phyloP scores from a whole-genome alignment of 2,113 vertebrate genomes.

The Anarhynchus alexandrinus region DNA sequence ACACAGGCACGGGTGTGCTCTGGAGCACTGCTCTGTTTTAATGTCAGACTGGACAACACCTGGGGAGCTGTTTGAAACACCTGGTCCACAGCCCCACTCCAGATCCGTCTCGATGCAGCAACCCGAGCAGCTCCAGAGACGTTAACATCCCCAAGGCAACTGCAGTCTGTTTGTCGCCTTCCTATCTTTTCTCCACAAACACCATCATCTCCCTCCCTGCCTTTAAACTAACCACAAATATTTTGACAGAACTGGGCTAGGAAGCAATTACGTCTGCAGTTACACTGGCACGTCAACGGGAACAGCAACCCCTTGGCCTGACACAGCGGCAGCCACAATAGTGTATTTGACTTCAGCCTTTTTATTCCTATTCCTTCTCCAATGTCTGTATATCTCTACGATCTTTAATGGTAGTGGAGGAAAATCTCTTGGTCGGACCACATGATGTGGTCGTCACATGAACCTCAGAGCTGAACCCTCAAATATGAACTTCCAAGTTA shows the following conservation, averaged over 20 bases:
- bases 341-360: neutral
- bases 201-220: neutral
- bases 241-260: neutral
- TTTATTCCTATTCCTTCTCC: neutral
- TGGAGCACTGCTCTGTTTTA: neutral
- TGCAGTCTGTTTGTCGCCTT: neutral
- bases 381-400: neutral
- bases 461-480: neutral
- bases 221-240: neutral
- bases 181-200: neutral
- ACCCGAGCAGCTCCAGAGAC: neutral
- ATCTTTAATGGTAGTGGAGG: neutral
- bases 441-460: neutral
- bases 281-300: neutral
- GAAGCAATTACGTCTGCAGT: neutral
- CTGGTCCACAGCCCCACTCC: neutral
- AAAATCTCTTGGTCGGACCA: neutral
- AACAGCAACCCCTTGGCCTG: neutral
- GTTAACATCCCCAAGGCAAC: neutral
- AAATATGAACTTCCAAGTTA: neutral
- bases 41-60: neutral
- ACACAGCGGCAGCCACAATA: neutral
- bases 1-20: rapidly evolving
- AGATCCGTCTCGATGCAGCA: neutral
- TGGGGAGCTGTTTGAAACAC: neutral